A percentile compares a stretch with the other conserved stretches of the same genome.
Conservation (phyloP, 2,888 invertebrate species). For the Apamea crenata region DNA sequence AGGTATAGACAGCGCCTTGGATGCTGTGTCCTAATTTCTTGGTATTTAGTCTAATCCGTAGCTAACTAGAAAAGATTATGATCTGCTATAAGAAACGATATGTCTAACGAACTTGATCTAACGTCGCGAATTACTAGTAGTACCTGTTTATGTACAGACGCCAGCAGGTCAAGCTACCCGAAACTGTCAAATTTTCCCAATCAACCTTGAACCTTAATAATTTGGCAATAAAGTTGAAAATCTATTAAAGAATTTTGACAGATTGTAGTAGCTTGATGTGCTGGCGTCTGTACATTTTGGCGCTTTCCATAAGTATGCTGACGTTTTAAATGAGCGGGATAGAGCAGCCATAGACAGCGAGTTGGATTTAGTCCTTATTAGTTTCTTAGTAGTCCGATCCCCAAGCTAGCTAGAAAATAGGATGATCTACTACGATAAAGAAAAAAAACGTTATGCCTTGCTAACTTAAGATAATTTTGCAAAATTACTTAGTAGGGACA, state of each 20-base stretch:
- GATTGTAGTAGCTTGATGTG: no score
- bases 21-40: no score
- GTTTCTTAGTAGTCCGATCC: neutral
- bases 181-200: no score
- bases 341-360: neutral
- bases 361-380: neutral
- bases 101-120: no score
- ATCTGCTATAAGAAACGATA: no score
- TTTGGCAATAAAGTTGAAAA: no score
- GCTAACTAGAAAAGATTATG: no score
- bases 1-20: neutral
- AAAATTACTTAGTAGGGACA: neutral
- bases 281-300: slow-evolving; percentile 70
- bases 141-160: no score
- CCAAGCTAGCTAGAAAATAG: neutral
- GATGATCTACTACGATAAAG: neutral
- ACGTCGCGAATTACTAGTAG: slow-evolving; percentile 37
- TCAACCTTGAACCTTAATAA: no score
- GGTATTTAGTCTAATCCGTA: no score
- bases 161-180: no score
- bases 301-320: slow-evolving; percentile 63
- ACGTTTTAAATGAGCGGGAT: slow-evolving; percentile 39
- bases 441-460: neutral
- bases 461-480: neutral
- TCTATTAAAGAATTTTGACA: no score